Percentiles rank a stretch among this genome's conserved stretches.
Conservation (phyloP, 2,888 invertebrate genomes). For the Sphaerophoria rueppellii region DNA sequence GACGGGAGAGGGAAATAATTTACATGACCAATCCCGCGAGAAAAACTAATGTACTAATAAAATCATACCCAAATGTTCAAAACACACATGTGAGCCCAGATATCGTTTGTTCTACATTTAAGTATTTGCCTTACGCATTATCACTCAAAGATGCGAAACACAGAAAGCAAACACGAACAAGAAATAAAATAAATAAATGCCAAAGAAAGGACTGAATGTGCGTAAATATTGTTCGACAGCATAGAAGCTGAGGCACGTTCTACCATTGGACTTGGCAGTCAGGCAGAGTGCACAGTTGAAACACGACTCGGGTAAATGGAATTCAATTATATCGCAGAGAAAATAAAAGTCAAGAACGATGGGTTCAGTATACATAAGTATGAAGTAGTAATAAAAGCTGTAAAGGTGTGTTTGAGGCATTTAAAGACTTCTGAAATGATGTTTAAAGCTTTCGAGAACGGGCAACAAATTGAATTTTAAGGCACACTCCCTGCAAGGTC, state of each 20-base stretch:
- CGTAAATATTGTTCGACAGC: constrained; percentile 13
- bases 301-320: constrained; percentile 30
- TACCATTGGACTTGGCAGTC: constrained; percentile 50
- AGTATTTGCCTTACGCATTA: constrained; percentile 43
- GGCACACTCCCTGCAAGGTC: not conserved
- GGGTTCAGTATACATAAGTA: not conserved
- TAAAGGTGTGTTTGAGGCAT: not conserved
- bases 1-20: no score
- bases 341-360: constrained; percentile 1
- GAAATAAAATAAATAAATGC: constrained; percentile 6
- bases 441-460: not conserved
- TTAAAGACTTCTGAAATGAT: not conserved
- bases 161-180: constrained; percentile 10
- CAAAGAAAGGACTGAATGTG: constrained; percentile 28
- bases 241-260: constrained; percentile 55
- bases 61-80: constrained; percentile 28
- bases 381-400: not conserved
- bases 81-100: constrained; percentile 9
- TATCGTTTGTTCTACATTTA: constrained; percentile 27
- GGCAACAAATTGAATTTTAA: not conserved
- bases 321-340: constrained; percentile 35
- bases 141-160: constrained; percentile 49
- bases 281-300: not conserved
- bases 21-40: no score
- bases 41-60: not conserved